These are phyloP conservation scores for Phanerotoma sp. DNA, from an alignment of 2,888 invertebrate species.

Conservation along the genomic window DNA sequence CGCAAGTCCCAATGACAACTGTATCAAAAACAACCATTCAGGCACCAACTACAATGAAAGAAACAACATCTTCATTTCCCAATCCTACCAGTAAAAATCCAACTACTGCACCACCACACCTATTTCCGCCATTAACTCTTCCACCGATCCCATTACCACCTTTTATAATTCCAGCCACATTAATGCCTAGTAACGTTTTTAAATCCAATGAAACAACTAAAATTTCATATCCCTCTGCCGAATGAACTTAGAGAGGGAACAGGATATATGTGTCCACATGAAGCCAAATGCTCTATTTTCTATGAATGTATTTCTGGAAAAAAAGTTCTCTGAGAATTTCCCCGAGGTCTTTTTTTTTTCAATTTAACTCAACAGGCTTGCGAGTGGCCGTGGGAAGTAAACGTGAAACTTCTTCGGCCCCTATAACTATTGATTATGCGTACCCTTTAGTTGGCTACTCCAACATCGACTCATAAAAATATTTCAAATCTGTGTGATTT, in stretches of 20 bases:
- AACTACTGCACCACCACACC: background rate
- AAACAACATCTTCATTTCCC: too few relatives aligned
- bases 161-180: too few relatives aligned
- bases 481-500: background rate
- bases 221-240: background rate
- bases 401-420: too few relatives aligned
- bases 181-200: background rate
- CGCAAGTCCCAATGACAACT: too few relatives aligned
- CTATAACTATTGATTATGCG: too few relatives aligned
- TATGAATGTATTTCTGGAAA: slow-evolving; percentile 12
- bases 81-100: too few relatives aligned
- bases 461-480: background rate
- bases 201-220: background rate
- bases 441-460: too few relatives aligned
- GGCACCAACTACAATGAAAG: too few relatives aligned
- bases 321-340: slow-evolving; percentile 1
- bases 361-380: background rate
- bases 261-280: slow-evolving; percentile 2
- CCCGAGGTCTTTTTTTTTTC: slow-evolving; percentile 1
- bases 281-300: slow-evolving; percentile 7
- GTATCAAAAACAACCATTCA: too few relatives aligned
- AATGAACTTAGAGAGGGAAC: background rate
- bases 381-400: slow-evolving; percentile 9
- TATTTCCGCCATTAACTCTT: background rate
- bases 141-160: background rate